These are phyloP conservation scores for Epinephelus fuscoguttatus DNA, from an alignment of 2,113 vertebrate species.

Conservation along the genomic window DNA sequence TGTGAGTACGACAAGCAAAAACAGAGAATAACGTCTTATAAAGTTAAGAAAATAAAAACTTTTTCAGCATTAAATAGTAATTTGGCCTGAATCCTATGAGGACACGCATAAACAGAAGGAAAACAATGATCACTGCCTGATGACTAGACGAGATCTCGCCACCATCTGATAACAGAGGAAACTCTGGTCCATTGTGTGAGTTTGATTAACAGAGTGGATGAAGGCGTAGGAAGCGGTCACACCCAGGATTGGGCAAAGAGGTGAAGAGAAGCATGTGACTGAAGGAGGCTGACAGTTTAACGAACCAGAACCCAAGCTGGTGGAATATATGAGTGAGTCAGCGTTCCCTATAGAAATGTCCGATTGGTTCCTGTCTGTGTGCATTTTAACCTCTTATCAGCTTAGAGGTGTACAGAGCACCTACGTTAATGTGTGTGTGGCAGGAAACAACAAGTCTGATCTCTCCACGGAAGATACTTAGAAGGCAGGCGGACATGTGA, in stretches of 20 bases:
- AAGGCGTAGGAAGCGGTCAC: slow-evolving; percentile 62
- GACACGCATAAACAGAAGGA: not conserved
- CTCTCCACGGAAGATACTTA: slow-evolving; percentile 21
- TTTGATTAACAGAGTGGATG: slow-evolving; percentile 58
- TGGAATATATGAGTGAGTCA: slow-evolving; percentile 48
- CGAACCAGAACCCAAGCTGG: slow-evolving; percentile 3
- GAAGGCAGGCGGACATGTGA: slow-evolving; percentile 14
- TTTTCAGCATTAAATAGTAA: too few relatives aligned
- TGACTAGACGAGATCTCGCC: slow-evolving; percentile 59
- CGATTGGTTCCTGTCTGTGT: not conserved
- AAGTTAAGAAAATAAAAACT: not conserved
- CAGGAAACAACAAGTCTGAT: slow-evolving; percentile 17
- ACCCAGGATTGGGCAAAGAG: slow-evolving; percentile 51
- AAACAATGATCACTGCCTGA: slow-evolving; percentile 8
- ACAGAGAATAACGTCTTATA: not conserved
- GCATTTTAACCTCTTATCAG: slow-evolving; percentile 33
- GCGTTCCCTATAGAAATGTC: slow-evolving; percentile 7
- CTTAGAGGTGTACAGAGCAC: slow-evolving; percentile 18
- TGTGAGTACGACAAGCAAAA: not conserved
- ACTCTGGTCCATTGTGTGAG: slow-evolving; percentile 64
- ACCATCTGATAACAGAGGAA: slow-evolving; percentile 60
- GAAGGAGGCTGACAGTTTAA: slow-evolving; percentile 28
- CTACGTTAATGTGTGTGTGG: not conserved
- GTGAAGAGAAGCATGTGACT: slow-evolving; percentile 48
- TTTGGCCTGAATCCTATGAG: not conserved